Percentiles rank a stretch among this genome's conserved stretches.
Evolutionary conservation across 2,797 vertebrate species (phyloP).

Genomic region (Halcyon smyrnensis): DNA sequence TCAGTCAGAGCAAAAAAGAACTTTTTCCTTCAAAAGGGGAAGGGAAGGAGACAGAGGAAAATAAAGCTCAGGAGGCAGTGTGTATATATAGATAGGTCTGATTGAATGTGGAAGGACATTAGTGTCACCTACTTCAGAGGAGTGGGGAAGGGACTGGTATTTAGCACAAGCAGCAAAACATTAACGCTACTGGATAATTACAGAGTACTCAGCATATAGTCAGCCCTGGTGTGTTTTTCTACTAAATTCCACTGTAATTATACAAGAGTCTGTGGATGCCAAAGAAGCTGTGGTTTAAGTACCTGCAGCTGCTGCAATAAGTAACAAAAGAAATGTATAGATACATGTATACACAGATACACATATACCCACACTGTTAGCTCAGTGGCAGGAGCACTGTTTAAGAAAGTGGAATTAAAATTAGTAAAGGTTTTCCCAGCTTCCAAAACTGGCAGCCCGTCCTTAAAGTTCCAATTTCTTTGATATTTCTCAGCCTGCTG

Average conservation of each 20-base stretch:
- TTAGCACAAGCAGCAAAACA: conserved; percentile 60
- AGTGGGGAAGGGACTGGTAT: not conserved
- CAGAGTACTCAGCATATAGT: conserved; percentile 63
- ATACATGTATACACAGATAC: not conserved
- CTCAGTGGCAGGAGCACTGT: not conserved
- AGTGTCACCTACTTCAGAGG: conserved; percentile 58
- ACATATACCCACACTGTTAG: not conserved
- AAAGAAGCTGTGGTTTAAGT: conserved; percentile 65
- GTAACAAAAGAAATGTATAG: not conserved
- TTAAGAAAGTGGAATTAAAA: conserved; percentile 22
- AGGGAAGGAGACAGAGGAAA: conserved; percentile 2
- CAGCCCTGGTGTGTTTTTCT: conserved; percentile 65
- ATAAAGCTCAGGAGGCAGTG: not conserved
- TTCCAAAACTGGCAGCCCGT: not conserved
- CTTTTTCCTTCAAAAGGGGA: not conserved
- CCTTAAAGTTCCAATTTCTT: not conserved
- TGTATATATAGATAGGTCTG: conserved; percentile 44
- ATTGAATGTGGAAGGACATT: conserved; percentile 49
- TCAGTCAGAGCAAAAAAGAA: not conserved
- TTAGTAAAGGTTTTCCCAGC: not conserved
- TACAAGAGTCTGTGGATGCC: conserved; percentile 57
- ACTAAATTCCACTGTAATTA: conserved; percentile 73
- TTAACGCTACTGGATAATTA: conserved; percentile 67
- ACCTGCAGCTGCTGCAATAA: conserved; percentile 76
- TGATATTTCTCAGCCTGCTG: not conserved